Conservation (phyloP, 2,113 vertebrate species). For the Eurystomus gularis region DNA sequence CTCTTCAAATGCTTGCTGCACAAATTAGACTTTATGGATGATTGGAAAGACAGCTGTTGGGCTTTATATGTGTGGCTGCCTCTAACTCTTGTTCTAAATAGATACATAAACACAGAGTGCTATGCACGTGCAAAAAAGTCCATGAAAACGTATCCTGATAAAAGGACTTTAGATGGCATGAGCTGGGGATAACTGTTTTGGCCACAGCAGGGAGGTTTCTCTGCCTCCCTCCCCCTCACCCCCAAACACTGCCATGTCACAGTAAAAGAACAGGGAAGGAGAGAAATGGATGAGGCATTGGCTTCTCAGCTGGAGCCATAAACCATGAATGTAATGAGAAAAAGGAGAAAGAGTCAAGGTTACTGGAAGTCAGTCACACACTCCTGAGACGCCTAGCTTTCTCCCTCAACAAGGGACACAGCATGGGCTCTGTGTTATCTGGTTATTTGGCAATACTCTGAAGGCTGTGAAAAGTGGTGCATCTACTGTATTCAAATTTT, state of each 20-base stretch:
- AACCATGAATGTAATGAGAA: background rate
- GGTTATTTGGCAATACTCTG: background rate
- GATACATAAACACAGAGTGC: background rate
- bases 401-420: background rate
- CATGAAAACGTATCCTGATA: background rate
- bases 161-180: background rate
- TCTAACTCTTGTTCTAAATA: background rate
- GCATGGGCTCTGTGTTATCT: background rate
- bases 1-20: background rate
- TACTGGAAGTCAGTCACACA: constrained; percentile 72
- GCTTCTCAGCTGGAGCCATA: background rate
- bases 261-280: background rate
- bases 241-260: background rate
- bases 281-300: background rate
- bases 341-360: constrained; percentile 65
- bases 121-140: background rate
- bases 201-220: background rate
- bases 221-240: background rate
- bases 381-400: constrained; percentile 62
- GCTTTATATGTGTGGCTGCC: background rate
- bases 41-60: background rate
- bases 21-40: background rate
- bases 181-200: background rate
- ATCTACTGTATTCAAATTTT: constrained; percentile 58
- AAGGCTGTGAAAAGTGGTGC: background rate